Evolutionary conservation across 2,113 vertebrate species (phyloP).

Genomic region (Boulengeromyrus knoepffleri): DNA sequence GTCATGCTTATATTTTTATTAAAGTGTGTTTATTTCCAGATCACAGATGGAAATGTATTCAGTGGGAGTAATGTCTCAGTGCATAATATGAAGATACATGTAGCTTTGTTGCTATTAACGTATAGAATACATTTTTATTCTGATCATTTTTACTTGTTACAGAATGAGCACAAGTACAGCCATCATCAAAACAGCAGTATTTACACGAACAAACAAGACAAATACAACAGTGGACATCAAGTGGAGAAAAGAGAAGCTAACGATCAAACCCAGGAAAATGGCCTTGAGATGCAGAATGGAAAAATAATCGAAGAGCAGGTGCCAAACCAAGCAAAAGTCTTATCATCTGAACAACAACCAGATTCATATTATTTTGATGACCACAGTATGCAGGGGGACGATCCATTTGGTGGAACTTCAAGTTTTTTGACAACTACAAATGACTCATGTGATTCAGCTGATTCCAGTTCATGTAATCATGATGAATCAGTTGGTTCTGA

Average conservation of each 20-base stretch:
- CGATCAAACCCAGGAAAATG: not conserved
- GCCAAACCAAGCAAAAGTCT: not conserved
- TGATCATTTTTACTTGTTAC: not conserved
- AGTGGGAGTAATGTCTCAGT: not conserved
- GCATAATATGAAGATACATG: not conserved
- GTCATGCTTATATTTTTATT: not conserved
- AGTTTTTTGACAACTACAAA: not conserved
- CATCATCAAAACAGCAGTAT: not conserved
- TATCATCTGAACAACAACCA: not conserved
- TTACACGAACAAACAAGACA: not conserved
- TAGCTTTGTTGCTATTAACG: not conserved
- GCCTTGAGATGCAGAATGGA: not conserved
- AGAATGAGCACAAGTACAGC: not conserved
- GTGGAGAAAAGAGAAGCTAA: not conserved
- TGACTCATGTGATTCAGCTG: not conserved
- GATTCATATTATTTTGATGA: not conserved
- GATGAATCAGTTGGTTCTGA: not conserved
- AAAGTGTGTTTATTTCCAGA: not conserved
- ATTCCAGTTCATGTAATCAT: not conserved
- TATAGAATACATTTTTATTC: not conserved
- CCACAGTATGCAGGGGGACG: constrained; percentile 8
- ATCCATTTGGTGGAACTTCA: constrained; percentile 8
- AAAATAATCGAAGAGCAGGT: not conserved
- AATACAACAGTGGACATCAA: not conserved
- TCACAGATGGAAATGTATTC: not conserved